Evolutionary conservation across 2,113 vertebrate genomes (phyloP).

Genomic region (Odobenus rosmarus): DNA sequence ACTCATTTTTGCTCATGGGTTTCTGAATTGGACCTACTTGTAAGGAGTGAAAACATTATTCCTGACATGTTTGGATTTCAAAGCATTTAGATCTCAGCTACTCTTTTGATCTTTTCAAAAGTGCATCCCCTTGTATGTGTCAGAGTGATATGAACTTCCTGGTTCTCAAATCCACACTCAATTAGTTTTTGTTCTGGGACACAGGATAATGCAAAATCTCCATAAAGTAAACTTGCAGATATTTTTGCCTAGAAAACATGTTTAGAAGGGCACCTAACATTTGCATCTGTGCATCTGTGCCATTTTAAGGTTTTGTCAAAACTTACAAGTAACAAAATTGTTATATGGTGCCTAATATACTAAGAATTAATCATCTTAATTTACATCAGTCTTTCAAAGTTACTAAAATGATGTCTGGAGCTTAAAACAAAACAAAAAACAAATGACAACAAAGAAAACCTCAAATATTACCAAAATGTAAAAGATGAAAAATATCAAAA

Average conservation of each 20-base stretch:
- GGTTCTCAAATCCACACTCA: not conserved
- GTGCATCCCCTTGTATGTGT: not conserved
- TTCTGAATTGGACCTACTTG: not conserved
- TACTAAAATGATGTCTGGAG: not conserved
- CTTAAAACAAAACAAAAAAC: not conserved
- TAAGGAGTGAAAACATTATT: constrained; percentile 19
- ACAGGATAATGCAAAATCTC: not conserved
- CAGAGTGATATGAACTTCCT: not conserved
- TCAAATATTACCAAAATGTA: constrained; percentile 10
- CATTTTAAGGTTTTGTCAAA: constrained; percentile 2
- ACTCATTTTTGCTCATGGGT: constrained; percentile 6
- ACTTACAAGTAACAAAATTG: constrained; percentile 3
- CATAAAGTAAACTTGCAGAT: not conserved
- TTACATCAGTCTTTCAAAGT: constrained; percentile 12
- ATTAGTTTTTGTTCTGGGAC: not conserved
- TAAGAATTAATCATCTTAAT: not conserved
- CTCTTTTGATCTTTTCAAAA: not conserved
- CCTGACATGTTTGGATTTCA: not conserved
- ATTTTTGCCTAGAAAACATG: constrained; percentile 29
- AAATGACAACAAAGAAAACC: not conserved
- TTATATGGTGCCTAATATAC: not conserved
- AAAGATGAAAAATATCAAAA: not conserved
- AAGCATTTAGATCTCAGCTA: not conserved
- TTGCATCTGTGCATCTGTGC: not conserved
- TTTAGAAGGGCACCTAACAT: not conserved